A percentile compares a stretch with the other conserved stretches of the same genome.
These are phyloP conservation scores for Trichogramma pretiosum DNA, from an alignment of 1,140 invertebrate species.

Conservation along the genomic window DNA sequence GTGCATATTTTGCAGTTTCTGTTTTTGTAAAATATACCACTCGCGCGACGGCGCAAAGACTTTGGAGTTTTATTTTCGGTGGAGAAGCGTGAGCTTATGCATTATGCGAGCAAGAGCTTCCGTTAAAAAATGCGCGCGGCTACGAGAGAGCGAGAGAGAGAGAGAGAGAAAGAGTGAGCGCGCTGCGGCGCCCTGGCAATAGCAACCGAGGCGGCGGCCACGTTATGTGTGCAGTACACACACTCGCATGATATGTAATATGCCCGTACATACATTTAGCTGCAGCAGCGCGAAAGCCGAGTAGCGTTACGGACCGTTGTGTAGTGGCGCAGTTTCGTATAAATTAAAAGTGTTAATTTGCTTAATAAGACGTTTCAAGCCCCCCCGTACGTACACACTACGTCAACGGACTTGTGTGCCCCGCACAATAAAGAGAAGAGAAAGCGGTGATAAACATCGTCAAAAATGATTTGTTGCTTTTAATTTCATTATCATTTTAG, in stretches of 20 bases:
- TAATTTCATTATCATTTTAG: no score
- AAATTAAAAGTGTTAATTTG: constrained; percentile 7
- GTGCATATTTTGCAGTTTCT: constrained; percentile 9
- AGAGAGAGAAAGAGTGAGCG: no score
- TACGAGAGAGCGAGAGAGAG: no score
- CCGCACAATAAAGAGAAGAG: no score
- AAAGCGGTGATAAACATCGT: no score
- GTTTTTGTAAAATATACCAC: constrained; percentile 9
- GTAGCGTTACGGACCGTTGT: neutral
- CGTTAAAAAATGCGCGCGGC: no score
- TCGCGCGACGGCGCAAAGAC: no score
- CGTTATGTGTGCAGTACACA: no score
- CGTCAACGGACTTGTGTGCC: no score
- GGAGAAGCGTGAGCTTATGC: neutral
- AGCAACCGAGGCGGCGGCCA: neutral
- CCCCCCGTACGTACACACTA: no score
- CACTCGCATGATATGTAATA: neutral
- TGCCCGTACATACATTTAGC: neutral
- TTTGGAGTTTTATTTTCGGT: neutral
- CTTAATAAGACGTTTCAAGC: constrained; percentile 10
- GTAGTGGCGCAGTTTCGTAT: neutral
- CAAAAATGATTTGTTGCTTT: no score
- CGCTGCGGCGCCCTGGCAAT: no score
- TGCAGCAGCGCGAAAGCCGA: neutral
- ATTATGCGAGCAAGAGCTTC: neutral